Conservation (phyloP, 23 tunicate species). For the Ascidia mentula region DNA sequence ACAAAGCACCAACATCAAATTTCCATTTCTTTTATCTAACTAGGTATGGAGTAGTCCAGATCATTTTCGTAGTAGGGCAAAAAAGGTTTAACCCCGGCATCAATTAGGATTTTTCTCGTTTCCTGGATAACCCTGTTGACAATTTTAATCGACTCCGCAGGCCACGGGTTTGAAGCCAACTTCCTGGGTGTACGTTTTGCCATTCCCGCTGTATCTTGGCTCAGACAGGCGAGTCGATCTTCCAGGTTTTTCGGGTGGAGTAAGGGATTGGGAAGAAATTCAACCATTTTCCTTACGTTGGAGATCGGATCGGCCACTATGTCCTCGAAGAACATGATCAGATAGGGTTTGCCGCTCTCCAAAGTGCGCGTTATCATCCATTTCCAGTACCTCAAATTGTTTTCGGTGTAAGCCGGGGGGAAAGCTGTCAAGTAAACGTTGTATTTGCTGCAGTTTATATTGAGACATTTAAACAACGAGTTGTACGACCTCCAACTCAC, state of each 20-base stretch:
- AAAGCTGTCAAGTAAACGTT: background rate
- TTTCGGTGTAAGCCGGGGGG: background rate
- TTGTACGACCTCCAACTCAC: too few species aligned
- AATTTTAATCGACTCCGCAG: background rate
- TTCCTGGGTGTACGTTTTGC: background rate
- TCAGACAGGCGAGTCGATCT: background rate
- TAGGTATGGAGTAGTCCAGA: background rate
- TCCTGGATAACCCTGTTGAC: background rate
- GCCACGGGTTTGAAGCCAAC: background rate
- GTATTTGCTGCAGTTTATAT: too few species aligned
- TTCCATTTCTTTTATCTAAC: too few species aligned
- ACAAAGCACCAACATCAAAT: too few species aligned
- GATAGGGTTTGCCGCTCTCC: background rate
- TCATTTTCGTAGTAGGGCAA: background rate
- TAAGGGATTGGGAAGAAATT: background rate
- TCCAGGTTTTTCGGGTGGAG: background rate
- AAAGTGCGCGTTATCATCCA: background rate
- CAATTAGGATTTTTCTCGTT: background rate
- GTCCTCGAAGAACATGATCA: background rate
- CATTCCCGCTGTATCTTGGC: background rate
- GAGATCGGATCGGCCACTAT: slow-evolving; percentile 7
- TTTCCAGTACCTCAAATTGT: slow-evolving; percentile 3
- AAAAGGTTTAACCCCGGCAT: background rate
- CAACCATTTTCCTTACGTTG: background rate
- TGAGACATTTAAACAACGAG: too few species aligned